phyloP scores from a whole-genome alignment of 2,888 invertebrate species.

The Ormia ochracea region DNA sequence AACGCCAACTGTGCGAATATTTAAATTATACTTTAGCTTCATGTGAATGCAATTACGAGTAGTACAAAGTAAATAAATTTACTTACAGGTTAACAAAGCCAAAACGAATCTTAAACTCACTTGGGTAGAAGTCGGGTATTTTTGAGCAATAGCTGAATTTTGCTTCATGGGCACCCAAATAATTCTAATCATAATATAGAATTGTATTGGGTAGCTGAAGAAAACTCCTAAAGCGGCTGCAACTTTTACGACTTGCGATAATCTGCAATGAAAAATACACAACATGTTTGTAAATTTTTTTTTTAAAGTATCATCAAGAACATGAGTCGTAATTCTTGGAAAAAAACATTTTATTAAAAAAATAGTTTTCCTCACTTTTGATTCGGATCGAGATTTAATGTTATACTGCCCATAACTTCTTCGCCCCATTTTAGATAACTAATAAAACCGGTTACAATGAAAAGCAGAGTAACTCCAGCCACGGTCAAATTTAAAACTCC shows the following conservation, averaged over 20 bases:
- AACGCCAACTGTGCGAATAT: slow-evolving; percentile 81
- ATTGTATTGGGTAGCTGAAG: slow-evolving; percentile 95
- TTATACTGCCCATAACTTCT: slow-evolving; percentile 88
- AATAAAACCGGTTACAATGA: slow-evolving; percentile 89
- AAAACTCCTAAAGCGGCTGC: slow-evolving; percentile 91
- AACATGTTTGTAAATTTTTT: too few relatives aligned
- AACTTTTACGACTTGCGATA: slow-evolving; percentile 88
- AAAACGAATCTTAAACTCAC: slow-evolving; percentile 83
- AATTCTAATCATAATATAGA: slow-evolving; percentile 94
- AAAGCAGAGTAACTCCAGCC: slow-evolving; percentile 86
- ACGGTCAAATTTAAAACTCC: slow-evolving; percentile 95
- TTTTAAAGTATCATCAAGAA: too few relatives aligned
- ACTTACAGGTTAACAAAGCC: slow-evolving; percentile 91
- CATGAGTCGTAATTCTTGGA: too few relatives aligned
- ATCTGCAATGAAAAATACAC: slow-evolving; percentile 76
- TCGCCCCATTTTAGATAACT: slow-evolving; percentile 93
- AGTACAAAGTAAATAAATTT: neutral
- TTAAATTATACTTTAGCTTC: neutral
- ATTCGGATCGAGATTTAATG: slow-evolving; percentile 85
- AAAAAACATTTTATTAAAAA: neutral
- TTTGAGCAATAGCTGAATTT: slow-evolving; percentile 79
- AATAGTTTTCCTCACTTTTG: slow-evolving; percentile 68
- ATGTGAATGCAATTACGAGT: neutral
- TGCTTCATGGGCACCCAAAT: slow-evolving; percentile 87
- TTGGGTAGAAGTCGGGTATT: slow-evolving; percentile 81